phyloP scores from a whole-genome alignment of 2,113 vertebrate species.

The Epinephelus lanceolatus region DNA sequence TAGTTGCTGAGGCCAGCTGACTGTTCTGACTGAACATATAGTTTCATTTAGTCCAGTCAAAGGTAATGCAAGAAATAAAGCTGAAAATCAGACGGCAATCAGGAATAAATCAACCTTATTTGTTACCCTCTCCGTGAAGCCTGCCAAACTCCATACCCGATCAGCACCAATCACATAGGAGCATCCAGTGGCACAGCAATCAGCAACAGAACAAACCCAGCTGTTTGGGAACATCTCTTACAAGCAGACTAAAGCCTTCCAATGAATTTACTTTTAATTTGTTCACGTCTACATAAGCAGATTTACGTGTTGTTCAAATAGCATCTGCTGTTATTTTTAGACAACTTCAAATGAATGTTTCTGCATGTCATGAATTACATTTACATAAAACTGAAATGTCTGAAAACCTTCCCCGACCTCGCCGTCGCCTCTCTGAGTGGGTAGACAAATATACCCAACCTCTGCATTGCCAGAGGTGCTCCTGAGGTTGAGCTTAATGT shows the following conservation, averaged over 20 bases:
- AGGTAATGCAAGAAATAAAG: conserved; percentile 20
- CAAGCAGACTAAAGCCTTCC: conserved; percentile 2
- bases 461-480: conserved; percentile 78
- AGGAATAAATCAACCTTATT: conserved; percentile 70
- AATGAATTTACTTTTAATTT: conserved; percentile 49
- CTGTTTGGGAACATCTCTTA: conserved; percentile 8
- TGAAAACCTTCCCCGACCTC: conserved; percentile 71
- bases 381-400: conserved; percentile 73
- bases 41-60: conserved; percentile 31
- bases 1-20: conserved; percentile 5
- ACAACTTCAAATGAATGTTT: conserved; percentile 63
- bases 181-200: conserved; percentile 40
- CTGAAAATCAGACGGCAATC: conserved; percentile 67
- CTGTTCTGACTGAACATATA: neutral
- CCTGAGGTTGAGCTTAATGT: conserved; percentile 81
- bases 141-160: conserved; percentile 19
- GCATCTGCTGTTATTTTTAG: conserved; percentile 63
- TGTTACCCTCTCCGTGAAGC: conserved; percentile 61
- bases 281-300: conserved; percentile 44
- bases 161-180: conserved; percentile 57
- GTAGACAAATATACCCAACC: conserved; percentile 76
- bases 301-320: conserved; percentile 46
- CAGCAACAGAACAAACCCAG: conserved; percentile 33
- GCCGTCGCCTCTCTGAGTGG: conserved; percentile 63
- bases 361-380: conserved; percentile 69